Conservation (phyloP, 2,888 invertebrate species). For the Andrena fulva region DNA sequence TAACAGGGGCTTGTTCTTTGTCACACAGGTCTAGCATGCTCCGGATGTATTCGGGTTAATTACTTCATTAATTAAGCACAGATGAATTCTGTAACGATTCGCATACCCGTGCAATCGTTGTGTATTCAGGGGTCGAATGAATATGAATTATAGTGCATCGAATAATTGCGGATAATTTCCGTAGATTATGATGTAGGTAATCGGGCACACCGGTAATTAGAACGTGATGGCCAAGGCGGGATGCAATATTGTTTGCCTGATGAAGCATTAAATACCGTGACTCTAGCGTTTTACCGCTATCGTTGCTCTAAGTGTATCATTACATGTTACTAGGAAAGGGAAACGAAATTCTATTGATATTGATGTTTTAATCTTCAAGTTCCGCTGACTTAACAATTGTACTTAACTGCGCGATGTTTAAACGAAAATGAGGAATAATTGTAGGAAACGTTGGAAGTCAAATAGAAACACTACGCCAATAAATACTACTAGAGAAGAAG, state of each 20-base stretch:
- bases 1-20: neutral
- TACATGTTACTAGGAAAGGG: neutral
- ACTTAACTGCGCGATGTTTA: neutral
- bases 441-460: neutral
- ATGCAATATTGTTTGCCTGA: too few relatives aligned
- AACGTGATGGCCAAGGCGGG: neutral
- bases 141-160: conserved; percentile 21
- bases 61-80: conserved; percentile 26
- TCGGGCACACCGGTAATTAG: neutral
- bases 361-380: neutral
- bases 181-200: neutral
- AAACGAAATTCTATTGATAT: neutral
- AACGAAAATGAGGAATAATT: neutral
- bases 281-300: too few relatives aligned
- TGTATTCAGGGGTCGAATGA: conserved; percentile 1
- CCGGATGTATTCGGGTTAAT: conserved; percentile 28
- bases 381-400: neutral
- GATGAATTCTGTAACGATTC: conserved; percentile 7
- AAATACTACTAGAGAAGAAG: neutral
- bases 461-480: neutral
- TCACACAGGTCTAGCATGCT: neutral
- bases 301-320: neutral
- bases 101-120: neutral
- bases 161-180: conserved; percentile 21
- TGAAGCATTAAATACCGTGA: too few relatives aligned